A percentile compares a stretch with the other conserved stretches of the same genome.
phyloP scores from a whole-genome alignment of 2,797 vertebrate genomes.

The Crypturellus tataupa region DNA sequence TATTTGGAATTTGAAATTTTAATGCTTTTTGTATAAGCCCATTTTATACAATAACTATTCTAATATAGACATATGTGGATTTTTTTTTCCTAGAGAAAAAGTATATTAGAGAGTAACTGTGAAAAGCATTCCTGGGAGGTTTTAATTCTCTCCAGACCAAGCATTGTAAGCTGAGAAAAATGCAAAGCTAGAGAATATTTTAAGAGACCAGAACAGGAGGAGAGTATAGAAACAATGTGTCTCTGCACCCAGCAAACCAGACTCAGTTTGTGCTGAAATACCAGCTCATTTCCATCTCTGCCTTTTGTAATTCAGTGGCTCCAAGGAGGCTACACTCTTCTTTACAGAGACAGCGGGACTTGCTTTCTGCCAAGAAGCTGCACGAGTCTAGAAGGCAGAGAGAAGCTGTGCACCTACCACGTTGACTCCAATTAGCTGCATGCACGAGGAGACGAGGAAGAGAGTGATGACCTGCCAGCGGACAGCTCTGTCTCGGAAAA shows the following conservation, averaged over 20 bases:
- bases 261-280: background rate
- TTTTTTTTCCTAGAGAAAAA: background rate
- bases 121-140: background rate
- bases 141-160: background rate
- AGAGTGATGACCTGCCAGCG: slow-evolving; percentile 87
- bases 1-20: background rate
- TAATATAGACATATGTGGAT: background rate
- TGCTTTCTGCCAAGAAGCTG: background rate
- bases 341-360: background rate
- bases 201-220: background rate
- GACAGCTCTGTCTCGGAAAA: slow-evolving; percentile 74
- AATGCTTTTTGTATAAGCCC: background rate
- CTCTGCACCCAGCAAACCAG: background rate
- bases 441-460: slow-evolving; percentile 54
- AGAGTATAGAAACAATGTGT: background rate
- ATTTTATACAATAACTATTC: background rate
- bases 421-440: slow-evolving; percentile 51
- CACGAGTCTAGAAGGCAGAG: background rate
- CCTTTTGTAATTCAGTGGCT: background rate
- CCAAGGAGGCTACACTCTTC: background rate
- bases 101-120: background rate
- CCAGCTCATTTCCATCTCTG: background rate
- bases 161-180: background rate
- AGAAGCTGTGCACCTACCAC: background rate
- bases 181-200: background rate